Base-by-base conservation (phyloP, 2,888 invertebrate species). In the Sesamia inferens region DNA sequence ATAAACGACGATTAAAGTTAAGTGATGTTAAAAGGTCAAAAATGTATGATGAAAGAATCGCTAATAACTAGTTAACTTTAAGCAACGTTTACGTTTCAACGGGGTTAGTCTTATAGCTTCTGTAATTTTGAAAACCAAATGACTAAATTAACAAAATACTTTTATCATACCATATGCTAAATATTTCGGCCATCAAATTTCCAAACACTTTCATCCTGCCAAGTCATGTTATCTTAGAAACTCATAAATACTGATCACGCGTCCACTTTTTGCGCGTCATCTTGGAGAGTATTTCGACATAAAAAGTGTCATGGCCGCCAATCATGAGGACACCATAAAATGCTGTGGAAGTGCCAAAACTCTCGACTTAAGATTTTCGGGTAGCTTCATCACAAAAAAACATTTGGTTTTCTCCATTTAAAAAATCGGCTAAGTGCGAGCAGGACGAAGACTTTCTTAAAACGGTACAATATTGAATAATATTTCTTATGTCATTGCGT, bases 211-310 rank as follows among this genome's bases (percentile, higher is more conserved):
- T 75, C 58, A 64, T 68, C 58, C 68, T 39, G 55, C 65, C 71
- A 68, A 70, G 61, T 64, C 61, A 57, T 22, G 58, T 62, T 79
- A 65, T 71, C 75, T 78, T 22, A 61, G 55, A 71, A 72, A 68
- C 81, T 84, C 72, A 82, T 84, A 82, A 84, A 82, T 84, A 85
- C 80, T 82, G 78, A 81, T 84, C 77, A 75, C 74, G 65, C 65
- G 76, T 76, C 76, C 71, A 76, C 31, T 85, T 85, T 84, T 84
- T 78, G 75, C 74, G 31, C 66, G 57, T 69, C 70, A 70, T 59
- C 19, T 69, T 74, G 24, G 55, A 78, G 68, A 74, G 64, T 51
- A 71, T 68, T 11, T 39, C 31, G 74, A 55, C 48, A 72, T 72
- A 71, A 83, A 85, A 85, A 83, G 58, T 78, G 74, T 31, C 76